Base-by-base conservation (phyloP, 2,888 invertebrate genomes). In the Tipula confusa region DNA sequence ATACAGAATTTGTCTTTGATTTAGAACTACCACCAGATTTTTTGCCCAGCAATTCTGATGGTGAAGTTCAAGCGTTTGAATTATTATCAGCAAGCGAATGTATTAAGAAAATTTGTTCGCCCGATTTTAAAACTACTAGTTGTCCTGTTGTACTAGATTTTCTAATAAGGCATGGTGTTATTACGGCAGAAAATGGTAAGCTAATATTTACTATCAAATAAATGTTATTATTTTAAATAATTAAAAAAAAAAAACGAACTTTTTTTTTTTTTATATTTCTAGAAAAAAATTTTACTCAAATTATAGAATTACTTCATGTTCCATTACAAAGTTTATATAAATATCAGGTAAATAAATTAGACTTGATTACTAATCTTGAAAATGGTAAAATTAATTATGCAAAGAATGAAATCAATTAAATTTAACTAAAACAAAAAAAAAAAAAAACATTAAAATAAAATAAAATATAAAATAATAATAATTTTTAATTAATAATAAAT, bases 1-100 rank as follows among this genome's bases (percentile, higher is more conserved):
- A 98, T 89, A 97, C 97, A 2, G 97, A 98, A 88, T 98, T 96
- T 89, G 95, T 97, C 29, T 98, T 95, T 89, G 98, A 98, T 89
- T 91, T 98, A 86, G 97, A 97, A 90, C 91, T 98, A 86, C 98
- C 98, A 15, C 88, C 93, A 83, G 96, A 97, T 88, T 98, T 98
- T 90, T 91, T 93, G 85, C 98, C 98, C n/a, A 93, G 93, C 87
- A 98, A 97, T 90, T 94, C 95, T 36, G 98, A 98, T 89, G 98
- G 98, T 13, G 98, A 98, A 91, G 83, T 98, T 33, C 96, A 97
- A 88, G 94, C 93, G 84, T 98, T 98, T 90, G 95, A 97, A 89
- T 90, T 97, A 85, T 91, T 97, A 84, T 93, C 97, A 81, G 95
- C 96, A 24, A 92, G 93, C 86, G 95, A 97, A 89, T 95, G 95